Conservation (phyloP, 2,797 vertebrate genomes). For the Megalops cyprinoides region DNA sequence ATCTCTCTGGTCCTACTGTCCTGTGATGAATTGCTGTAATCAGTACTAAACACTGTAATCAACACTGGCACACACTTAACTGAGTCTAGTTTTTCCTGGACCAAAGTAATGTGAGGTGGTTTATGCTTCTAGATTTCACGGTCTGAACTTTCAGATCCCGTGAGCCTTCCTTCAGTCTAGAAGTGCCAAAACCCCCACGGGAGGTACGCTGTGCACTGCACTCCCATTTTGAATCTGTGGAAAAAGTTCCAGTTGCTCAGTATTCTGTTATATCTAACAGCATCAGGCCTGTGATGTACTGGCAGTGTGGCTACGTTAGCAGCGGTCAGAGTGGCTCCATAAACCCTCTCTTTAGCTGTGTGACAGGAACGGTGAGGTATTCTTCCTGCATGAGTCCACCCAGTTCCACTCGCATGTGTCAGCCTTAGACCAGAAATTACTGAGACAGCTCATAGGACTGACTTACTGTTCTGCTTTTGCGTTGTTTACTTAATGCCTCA, state of each 20-base stretch:
- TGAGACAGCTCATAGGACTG: constrained; percentile 36
- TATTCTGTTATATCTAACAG: not conserved
- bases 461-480: constrained; percentile 44
- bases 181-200: too few species aligned
- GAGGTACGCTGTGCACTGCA: not conserved
- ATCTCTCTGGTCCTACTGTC: too few species aligned
- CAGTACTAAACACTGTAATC: too few species aligned
- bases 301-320: not conserved
- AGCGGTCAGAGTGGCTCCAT: not conserved
- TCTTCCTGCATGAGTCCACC: constrained; percentile 23
- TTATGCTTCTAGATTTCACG: too few species aligned
- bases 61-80: too few species aligned
- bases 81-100: too few species aligned
- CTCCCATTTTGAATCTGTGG: too few species aligned
- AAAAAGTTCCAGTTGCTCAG: too few species aligned
- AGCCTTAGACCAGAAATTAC: constrained; percentile 48
- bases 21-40: too few species aligned
- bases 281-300: not conserved
- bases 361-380: not conserved
- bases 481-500: constrained; percentile 54
- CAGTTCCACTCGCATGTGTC: constrained; percentile 54
- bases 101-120: too few species aligned
- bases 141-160: too few species aligned
- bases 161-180: too few species aligned
- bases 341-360: not conserved